phyloP scores from a whole-genome alignment of 1,140 invertebrate species.

The Procambarus virginalis region DNA sequence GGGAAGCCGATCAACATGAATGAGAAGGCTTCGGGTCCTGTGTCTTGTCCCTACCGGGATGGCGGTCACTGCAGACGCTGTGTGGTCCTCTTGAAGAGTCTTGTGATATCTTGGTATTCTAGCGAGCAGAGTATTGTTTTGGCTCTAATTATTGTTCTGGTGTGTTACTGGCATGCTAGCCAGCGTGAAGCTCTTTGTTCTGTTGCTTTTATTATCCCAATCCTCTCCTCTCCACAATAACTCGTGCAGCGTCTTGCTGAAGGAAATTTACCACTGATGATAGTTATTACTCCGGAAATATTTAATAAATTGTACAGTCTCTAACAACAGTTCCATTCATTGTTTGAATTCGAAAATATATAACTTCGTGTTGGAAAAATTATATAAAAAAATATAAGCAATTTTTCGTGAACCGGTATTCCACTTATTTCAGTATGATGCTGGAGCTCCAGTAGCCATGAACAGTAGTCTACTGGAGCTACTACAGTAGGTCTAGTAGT shows the following conservation, averaged over 20 bases:
- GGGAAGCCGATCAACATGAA: not conserved
- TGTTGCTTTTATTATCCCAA: too few species aligned
- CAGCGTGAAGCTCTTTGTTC: not conserved
- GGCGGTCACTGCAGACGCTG: not conserved
- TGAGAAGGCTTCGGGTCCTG: not conserved
- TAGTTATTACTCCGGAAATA: not conserved
- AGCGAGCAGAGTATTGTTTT: not conserved
- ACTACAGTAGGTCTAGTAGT: too few species aligned
- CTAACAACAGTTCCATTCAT: too few species aligned
- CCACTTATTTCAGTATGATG: too few species aligned
- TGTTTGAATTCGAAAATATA: too few species aligned
- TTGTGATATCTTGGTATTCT: not conserved
- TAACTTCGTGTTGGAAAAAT: too few species aligned
- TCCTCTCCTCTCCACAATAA: too few species aligned
- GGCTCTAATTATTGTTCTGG: not conserved
- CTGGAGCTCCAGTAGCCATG: too few species aligned
- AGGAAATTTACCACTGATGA: not conserved
- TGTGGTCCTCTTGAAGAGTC: not conserved
- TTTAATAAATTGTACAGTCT: not conserved
- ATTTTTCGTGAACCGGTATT: too few species aligned
- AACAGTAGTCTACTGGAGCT: too few species aligned
- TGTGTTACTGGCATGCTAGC: not conserved
- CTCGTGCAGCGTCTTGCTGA: too few species aligned
- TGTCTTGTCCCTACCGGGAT: not conserved
- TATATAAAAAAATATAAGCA: too few species aligned